These are phyloP conservation scores for Hyposoter dolosus DNA, from an alignment of 2,888 invertebrate species.

Conservation along the genomic window DNA sequence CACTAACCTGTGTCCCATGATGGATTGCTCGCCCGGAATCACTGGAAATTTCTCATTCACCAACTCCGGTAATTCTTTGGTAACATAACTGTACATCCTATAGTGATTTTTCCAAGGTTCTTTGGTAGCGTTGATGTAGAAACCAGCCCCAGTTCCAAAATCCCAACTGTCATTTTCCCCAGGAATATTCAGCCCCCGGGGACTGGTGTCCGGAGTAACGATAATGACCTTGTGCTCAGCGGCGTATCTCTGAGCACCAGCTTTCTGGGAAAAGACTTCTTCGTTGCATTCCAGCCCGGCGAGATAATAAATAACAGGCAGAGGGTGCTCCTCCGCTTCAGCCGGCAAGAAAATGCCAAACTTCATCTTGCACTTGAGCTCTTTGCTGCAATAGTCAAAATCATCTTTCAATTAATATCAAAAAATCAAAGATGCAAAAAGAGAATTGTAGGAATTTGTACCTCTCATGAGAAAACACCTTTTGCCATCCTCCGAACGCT, in stretches of 20 bases:
- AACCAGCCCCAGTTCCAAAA: slow-evolving; percentile 98
- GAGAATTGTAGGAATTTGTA: slow-evolving; percentile 75
- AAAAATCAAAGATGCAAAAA: background rate
- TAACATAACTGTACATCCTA: slow-evolving; percentile 98
- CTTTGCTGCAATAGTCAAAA: slow-evolving; percentile 85
- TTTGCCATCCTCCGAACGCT: slow-evolving; percentile 94
- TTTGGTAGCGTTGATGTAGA: slow-evolving; percentile 96
- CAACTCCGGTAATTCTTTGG: slow-evolving; percentile 92
- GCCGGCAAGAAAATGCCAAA: slow-evolving; percentile 97
- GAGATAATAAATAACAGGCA: slow-evolving; percentile 95
- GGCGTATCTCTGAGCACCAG: slow-evolving; percentile 97
- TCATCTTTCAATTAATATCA: background rate
- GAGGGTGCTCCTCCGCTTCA: slow-evolving; percentile 87
- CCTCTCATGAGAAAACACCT: slow-evolving; percentile 93
- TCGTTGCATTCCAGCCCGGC: slow-evolving; percentile 98
- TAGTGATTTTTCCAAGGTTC: slow-evolving; percentile 98
- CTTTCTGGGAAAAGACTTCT: slow-evolving; percentile 97
- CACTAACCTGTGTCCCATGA: slow-evolving; percentile 92
- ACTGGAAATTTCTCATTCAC: slow-evolving; percentile 91
- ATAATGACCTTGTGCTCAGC: slow-evolving; percentile 94
- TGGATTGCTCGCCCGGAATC: slow-evolving; percentile 88
- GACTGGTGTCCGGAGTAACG: slow-evolving; percentile 98
- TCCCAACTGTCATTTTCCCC: slow-evolving; percentile 97
- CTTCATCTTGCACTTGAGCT: slow-evolving; percentile 95
- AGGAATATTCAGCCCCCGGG: slow-evolving; percentile 94